Conservation (phyloP, 2,113 vertebrate genomes). For the Halichoerus grypus region DNA sequence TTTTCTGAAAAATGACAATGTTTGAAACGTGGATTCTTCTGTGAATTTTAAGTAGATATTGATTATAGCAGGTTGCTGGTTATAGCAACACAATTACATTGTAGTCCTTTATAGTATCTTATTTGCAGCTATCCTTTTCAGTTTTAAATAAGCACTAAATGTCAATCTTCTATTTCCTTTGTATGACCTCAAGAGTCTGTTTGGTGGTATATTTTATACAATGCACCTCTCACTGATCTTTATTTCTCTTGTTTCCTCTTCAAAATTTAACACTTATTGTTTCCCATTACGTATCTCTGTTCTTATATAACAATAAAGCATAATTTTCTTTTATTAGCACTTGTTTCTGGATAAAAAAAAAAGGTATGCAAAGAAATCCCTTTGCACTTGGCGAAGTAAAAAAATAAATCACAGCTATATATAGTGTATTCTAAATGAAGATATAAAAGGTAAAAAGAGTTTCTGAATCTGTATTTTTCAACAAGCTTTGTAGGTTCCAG, state of each 20-base stretch:
- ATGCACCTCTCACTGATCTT: neutral
- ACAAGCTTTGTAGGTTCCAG: constrained; percentile 12
- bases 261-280: neutral
- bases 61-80: neutral
- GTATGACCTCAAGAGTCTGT: neutral
- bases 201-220: neutral
- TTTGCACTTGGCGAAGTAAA: neutral
- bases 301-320: constrained; percentile 39
- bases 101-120: neutral
- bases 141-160: neutral
- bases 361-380: neutral
- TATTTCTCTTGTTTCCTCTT: neutral
- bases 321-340: neutral
- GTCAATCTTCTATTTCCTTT: neutral
- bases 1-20: neutral
- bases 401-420: neutral
- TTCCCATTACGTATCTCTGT: neutral
- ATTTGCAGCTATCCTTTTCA: neutral
- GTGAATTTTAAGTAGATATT: neutral
- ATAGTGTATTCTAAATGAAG: neutral
- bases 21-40: neutral
- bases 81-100: neutral
- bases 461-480: constrained; percentile 6
- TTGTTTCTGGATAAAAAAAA: neutral
- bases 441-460: constrained; percentile 11